Evolutionary conservation across 2,888 invertebrate species (phyloP), one percentile per base, ranked within the genome.

Genomic region (Steinernema carpocapsae): DNA sequence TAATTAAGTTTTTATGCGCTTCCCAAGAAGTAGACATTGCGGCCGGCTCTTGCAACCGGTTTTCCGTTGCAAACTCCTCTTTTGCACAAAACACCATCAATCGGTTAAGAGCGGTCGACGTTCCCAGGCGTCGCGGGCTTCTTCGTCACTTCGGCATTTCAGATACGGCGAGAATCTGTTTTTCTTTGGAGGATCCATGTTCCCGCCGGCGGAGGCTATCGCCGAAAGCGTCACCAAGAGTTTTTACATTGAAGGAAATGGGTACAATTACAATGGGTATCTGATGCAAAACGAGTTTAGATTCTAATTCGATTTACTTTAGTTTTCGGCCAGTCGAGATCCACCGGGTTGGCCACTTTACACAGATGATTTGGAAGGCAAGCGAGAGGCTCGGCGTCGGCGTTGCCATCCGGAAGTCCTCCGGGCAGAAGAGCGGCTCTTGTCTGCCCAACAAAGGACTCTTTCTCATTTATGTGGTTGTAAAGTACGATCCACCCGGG

Each of bases 161-260:
- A 84, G 84, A 46, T 83, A 80, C 75, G 85, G 85, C 7, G 85
- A 85, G 72, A 84, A 83, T 76, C 77, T 85, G 42, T 85, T 85
- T 79, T 83, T 79, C 74, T 85, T 82, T 64, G 82, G 79, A 29
- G 78, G 80, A 64, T 76, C 77, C 17, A 72, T 78, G 45, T 70
- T 80, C 7, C 79, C 83, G n/a, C 64, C 73, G 17, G 43, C 64
- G 51, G 75, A 77, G n/a, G 78, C 80, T 6, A 77, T 84, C 42
- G 84, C 85, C 1, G 81, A 82, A n/a, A 83, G 83, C 2, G 76
- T 81, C 56, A 76, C 79, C 52, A 80, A 84, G 74, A 79, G 80
- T 19, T 85, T 85, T 76, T 85, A 85, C 56, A 75, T 83, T 19
- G 85, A 85, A 74, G 79, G 80, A 19, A 76, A 77, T 56, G 77